Base-by-base conservation (phyloP, 2,797 vertebrate genomes). In the Lindbergichthys nudifrons region DNA sequence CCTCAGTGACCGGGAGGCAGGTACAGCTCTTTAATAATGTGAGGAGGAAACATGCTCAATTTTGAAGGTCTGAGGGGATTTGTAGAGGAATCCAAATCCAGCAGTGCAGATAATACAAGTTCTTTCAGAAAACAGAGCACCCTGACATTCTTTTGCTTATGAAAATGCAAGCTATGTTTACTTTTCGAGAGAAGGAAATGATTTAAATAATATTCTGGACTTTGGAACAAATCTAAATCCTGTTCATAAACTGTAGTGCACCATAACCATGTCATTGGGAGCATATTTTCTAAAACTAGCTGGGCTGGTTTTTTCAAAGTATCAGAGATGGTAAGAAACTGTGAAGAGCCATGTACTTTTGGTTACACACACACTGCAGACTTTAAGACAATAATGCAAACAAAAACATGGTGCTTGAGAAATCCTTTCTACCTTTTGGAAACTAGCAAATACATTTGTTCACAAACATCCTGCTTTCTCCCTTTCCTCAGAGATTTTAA, bases 71-170 rank as follows among this genome's bases (percentile, higher is more conserved):
- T 85, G 66, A 18, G 56, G 76, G 85, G 90, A 92, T 93, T 93
- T 93, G 69, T 50, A 67, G 73, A 84, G 30, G 82, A 89, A 88
- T 88, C 77, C 63, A 83, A 86, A 83, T 84, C 73, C 81, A 83
- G 65, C 11, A 30, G 78, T 47, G 50, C 43, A 84, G 70, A 78
- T 80, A 88, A 84, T 81, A 88, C 69, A 71, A 42, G 59, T 69
- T 64, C 57, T 67, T 75, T 68, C 19, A 54, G 53, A 78, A 48
- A 60, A 42, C 63, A 63, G 57, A 71, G 70, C n/a, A 53, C 61
- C 57, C 2, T 13, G 45, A 75, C 75, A 85, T 90, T 83, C 75
- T 60, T 85, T 70, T 73, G 64, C 70, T 87, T 75, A 87, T 83
- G 70, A 86, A 78, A 78, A 70, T 2, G 0, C 3, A 11, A 13